Base-by-base conservation (phyloP, 2,888 invertebrate genomes). In the Micropterix aruncella region DNA sequence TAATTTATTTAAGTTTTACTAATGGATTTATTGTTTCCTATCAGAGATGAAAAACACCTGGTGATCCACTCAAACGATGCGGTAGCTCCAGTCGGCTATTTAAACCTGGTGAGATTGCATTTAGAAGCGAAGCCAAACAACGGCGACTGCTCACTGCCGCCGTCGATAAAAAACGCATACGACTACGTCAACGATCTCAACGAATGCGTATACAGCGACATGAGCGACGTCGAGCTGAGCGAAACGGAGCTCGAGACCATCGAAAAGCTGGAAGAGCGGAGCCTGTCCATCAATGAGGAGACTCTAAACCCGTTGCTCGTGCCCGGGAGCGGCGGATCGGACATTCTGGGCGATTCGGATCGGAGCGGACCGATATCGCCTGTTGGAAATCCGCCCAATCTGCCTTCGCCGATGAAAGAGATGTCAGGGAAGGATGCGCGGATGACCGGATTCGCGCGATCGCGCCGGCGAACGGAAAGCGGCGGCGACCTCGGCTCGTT, bases 11-110 rank as follows among this genome's bases (percentile, higher is more conserved):
- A n/a, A n/a, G n/a, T n/a, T n/a, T n/a, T n/a, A n/a, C n/a, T n/a
- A n/a, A n/a, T n/a, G n/a, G 43, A 43, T 45, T 48, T 43, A 44
- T 47, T 49, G 52, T 53, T 50, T 47, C 49, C 48, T 67, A 67
- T 51, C 68, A 90, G 90, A 59, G 88, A 89, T 63, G 83, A 88
- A 55, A 81, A 79, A 54, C 89, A 94, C 71, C 77, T 83, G 55
- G 79, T 96, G 46, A 78, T 90, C 52, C 92, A 93, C 61, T 84
- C 94, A 16, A 83, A 89, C 55, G 93, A 96, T 72, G 83, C 88
- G 2, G 83, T 97, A 57, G 93, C 94, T 18, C 90, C 95, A 4
- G 96, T 96, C 44, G 95, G 92, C 19, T 97, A 93, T 63, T 72
- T 97, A 46, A 91, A 88, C 63, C 79, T 97, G 53, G 82, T 77